A percentile compares a stretch with the other conserved stretches of the same genome.
These are phyloP conservation scores for Oophaga sylvatica DNA, from an alignment of 2,797 vertebrate species.

Conservation along the genomic window DNA sequence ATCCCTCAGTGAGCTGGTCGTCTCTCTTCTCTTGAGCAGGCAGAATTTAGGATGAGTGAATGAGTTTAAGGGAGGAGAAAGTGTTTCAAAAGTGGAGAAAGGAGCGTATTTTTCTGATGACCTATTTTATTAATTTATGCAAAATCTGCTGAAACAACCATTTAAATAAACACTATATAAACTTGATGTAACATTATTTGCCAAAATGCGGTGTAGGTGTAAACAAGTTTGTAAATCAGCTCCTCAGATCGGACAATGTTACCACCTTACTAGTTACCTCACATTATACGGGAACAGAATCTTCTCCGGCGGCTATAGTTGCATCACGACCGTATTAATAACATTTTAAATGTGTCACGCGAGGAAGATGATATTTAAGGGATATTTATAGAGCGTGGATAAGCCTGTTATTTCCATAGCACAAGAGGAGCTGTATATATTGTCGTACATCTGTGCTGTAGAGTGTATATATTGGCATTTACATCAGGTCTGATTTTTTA, in stretches of 20 bases:
- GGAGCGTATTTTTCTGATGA: too few relatives aligned
- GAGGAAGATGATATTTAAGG: conserved; percentile 17
- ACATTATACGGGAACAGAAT: background rate
- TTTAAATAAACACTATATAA: too few relatives aligned
- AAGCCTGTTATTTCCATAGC: background rate
- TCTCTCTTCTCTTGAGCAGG: too few relatives aligned
- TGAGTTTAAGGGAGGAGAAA: too few relatives aligned
- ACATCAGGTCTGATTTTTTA: background rate
- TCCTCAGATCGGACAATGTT: background rate
- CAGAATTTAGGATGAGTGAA: too few relatives aligned
- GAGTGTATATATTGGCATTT: background rate
- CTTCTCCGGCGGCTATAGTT: background rate
- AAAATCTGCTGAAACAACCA: too few relatives aligned
- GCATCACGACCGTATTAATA: background rate
- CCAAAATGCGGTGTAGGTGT: too few relatives aligned
- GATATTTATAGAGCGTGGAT: conserved; percentile 5
- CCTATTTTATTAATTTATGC: too few relatives aligned
- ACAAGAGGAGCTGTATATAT: background rate
- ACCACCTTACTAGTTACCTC: background rate
- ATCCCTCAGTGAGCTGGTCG: too few relatives aligned
- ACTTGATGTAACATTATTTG: too few relatives aligned
- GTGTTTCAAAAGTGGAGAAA: too few relatives aligned
- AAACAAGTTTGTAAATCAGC: background rate
- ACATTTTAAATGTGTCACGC: background rate
- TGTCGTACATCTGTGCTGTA: background rate